Evolutionary conservation across 1,140 invertebrate species (phyloP), one percentile per base, ranked within the genome.

Genomic region (Trichoplusia ni): DNA sequence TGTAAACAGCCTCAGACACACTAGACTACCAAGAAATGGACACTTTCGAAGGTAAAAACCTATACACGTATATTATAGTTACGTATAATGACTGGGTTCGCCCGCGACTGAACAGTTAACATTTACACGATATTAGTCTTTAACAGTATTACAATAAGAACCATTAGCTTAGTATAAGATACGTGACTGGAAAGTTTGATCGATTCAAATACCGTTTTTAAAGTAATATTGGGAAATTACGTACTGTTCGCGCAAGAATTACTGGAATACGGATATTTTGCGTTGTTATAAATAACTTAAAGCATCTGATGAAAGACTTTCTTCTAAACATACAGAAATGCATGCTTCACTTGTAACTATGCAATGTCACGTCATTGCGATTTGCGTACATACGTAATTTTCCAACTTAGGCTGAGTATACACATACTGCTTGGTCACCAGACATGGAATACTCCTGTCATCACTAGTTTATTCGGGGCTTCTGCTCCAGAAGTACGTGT

Each of bases 21-120:
- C n/a, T 8, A 18, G 27, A 44, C 31, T 9, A 21, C 54, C 42
- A 58, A 58, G 23, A 40, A 44, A 58, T 58, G 54, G 54, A 58
- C 54, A 58, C 54, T 58, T 27, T 42, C 14, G 44, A 58, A 58
- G 23, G 54, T 58, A 38, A 58, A 58, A 58, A 31, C 37, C 54
- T 58, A 58, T 49, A 44, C 27, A 58, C 38, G 54, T 42, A 58
- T 38, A 29, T 8, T 49, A 44, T 38, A 58, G n/a, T 58, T 58
- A 58, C 54, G 54, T 58, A 58, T 58, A 58, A 44, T 58, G 54
- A 58, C 54, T 58, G 37, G 27, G 29, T 56, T 25, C 37, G 37
- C 53, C 18, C 25, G 46, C 46, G 46, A 49, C 25, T 49, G 9
- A 1, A 38, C 31, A 53, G 27, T 37, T 11, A 23, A 53, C 25